These are phyloP conservation scores for Camelus bactrianus DNA, from an alignment of 2,113 vertebrate species.

Conservation along the genomic window DNA sequence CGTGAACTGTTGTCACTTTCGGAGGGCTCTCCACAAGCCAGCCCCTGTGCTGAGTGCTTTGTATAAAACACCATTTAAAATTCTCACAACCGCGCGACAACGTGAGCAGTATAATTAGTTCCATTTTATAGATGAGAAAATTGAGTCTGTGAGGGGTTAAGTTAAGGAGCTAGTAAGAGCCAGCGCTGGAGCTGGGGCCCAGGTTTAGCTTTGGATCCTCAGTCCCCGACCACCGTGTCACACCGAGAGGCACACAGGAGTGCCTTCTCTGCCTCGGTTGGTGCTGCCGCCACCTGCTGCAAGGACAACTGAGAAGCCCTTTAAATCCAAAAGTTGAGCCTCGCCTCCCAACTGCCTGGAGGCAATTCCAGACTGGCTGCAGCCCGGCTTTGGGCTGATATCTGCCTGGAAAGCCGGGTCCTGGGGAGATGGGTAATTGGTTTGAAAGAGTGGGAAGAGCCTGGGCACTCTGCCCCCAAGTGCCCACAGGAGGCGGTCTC, in stretches of 20 bases:
- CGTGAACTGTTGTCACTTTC: rapidly evolving
- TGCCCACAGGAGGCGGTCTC: background rate
- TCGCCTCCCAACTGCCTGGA: background rate
- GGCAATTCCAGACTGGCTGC: background rate
- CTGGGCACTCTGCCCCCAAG: background rate
- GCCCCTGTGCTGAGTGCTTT: background rate
- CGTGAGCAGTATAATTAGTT: background rate
- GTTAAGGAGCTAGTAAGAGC: no score
- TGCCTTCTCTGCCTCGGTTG: rapidly evolving
- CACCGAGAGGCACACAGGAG: background rate
- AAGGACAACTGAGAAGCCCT: background rate
- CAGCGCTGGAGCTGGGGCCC: background rate
- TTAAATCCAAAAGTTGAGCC: rapidly evolving
- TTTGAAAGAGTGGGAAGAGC: background rate
- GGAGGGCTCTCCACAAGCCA: background rate
- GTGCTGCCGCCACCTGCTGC: background rate
- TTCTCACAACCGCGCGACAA: background rate
- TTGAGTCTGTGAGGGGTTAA: background rate
- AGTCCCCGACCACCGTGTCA: rapidly evolving
- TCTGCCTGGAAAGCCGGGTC: background rate
- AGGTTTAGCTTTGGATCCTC: background rate
- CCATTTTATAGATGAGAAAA: background rate
- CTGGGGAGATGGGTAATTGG: background rate
- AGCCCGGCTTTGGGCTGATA: background rate
- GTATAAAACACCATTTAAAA: background rate